phyloP scores from a whole-genome alignment of 2,113 vertebrate genomes.

The Oxyruncus cristatus region DNA sequence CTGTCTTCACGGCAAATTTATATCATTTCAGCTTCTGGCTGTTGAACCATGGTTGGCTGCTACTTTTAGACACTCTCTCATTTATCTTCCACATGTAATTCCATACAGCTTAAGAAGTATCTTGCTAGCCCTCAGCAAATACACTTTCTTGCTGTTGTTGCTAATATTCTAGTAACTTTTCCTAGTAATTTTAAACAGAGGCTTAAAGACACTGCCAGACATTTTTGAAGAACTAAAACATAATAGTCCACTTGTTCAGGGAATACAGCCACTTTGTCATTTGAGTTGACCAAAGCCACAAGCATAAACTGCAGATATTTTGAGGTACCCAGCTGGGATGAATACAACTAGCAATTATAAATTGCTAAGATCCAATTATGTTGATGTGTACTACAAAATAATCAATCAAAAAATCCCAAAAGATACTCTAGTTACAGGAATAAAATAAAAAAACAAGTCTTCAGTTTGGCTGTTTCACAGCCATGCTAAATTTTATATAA shows the following conservation, averaged over 20 bases:
- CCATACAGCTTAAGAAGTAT: neutral
- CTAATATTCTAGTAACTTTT: neutral
- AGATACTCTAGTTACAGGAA: neutral
- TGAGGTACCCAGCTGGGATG: neutral
- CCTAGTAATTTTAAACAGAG: neutral
- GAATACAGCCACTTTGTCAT: neutral
- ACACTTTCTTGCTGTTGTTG: neutral
- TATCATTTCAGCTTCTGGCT: neutral
- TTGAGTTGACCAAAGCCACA: neutral
- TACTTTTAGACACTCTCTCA: neutral
- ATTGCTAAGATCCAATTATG: neutral
- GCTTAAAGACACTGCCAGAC: neutral
- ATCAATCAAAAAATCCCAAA: neutral
- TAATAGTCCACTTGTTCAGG: neutral
- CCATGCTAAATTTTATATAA: neutral
- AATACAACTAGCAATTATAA: neutral
- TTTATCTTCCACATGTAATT: neutral
- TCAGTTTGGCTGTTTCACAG: neutral
- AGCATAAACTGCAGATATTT: neutral
- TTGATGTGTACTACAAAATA: neutral
- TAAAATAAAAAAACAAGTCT: too few species aligned
- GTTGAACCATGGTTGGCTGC: neutral
- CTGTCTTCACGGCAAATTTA: neutral
- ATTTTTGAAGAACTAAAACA: neutral
- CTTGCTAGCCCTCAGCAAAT: neutral